These are phyloP conservation scores for Rousettus leschenaultii DNA, from an alignment of 2,113 vertebrate genomes.

Conservation along the genomic window DNA sequence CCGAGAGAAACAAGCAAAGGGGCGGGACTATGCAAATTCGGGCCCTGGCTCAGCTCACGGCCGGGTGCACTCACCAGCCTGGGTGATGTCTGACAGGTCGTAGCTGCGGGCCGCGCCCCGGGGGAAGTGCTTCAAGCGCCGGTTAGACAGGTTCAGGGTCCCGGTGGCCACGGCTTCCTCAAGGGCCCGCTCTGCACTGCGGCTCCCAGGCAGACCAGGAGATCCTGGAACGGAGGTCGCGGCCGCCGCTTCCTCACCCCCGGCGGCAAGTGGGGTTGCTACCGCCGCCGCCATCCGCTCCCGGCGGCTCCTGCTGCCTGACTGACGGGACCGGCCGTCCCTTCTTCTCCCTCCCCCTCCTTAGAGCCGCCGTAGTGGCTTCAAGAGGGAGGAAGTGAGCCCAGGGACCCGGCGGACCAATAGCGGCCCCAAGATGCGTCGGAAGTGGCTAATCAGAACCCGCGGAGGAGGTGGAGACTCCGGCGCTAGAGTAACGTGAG, in stretches of 20 bases:
- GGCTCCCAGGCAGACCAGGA: slow-evolving; percentile 86
- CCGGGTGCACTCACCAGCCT: slow-evolving; percentile 85
- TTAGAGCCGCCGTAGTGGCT: slow-evolving; percentile 56
- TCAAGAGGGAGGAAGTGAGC: not conserved
- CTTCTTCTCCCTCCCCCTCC: slow-evolving; percentile 47
- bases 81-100: slow-evolving; percentile 92
- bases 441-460: slow-evolving; percentile 54
- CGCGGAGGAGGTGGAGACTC: not conserved
- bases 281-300: slow-evolving; percentile 72
- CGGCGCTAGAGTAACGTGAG: not conserved
- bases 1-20: not conserved
- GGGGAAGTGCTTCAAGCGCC: slow-evolving; percentile 91
- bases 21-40: slow-evolving; percentile 64
- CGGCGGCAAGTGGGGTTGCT: slow-evolving; percentile 75
- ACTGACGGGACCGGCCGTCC: slow-evolving; percentile 64
- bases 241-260: slow-evolving; percentile 84
- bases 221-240: slow-evolving; percentile 75
- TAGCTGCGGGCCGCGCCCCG: slow-evolving; percentile 87
- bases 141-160: slow-evolving; percentile 89
- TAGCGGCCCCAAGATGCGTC: slow-evolving; percentile 12
- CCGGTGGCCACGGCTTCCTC: slow-evolving; percentile 92
- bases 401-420: slow-evolving; percentile 21
- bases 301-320: slow-evolving; percentile 51
- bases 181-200: slow-evolving; percentile 91
- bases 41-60: not conserved